Base-by-base conservation (phyloP, 1,140 invertebrate genomes). In the Bursaphelenchus mucronatus region DNA sequence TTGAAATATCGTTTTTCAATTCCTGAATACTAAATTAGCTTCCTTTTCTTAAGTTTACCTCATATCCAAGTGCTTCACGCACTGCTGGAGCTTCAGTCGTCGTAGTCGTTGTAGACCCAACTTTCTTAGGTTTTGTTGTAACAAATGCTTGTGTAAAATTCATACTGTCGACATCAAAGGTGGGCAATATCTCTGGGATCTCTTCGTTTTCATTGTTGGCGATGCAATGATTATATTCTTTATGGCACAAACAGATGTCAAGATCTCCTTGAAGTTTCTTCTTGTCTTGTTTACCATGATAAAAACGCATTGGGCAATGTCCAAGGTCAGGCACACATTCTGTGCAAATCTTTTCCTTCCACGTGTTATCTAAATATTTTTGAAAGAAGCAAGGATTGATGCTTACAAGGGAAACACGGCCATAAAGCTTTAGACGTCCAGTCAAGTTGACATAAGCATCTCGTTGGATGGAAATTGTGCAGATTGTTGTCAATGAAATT, bases 401-500 rank as follows among this genome's bases (percentile, higher is more conserved):
- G 17, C 66, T 74, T 63, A 78, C 76, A 80, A 43, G 77, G 77
- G 65, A 79, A 79, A 61, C 77, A 79, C 7, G 77, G 77, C 77
- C 77, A 79, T 17, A 79, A 21, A 11, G 73, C 73, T 44, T 75
- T 72, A 6, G 67, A 71, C 5, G 72, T 66, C 62, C 64, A 72
- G 61, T 79, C 77, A 13, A 79, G 50, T 61, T 79, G 77, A 47
- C 77, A 79, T 17, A 79, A 52, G 64, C 77, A 79, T 49, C 70
- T 70, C 0, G 73, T 72, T 17, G 77, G 73, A 55, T 76, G 70
- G 21, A 80, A 73, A 59, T 80, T 78, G 56, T 78, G 64, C 49
- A 72, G 40, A 56, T 70, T 30, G 52, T 41, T 56, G 0, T 59
- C 68, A 46, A 51, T 61, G 13, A 81, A 70, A 19, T 61, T 64